A percentile compares a stretch with the other conserved stretches of the same genome.
Conservation (phyloP, 2,797 vertebrate species). For the Melanogrammus aeglefinus region DNA sequence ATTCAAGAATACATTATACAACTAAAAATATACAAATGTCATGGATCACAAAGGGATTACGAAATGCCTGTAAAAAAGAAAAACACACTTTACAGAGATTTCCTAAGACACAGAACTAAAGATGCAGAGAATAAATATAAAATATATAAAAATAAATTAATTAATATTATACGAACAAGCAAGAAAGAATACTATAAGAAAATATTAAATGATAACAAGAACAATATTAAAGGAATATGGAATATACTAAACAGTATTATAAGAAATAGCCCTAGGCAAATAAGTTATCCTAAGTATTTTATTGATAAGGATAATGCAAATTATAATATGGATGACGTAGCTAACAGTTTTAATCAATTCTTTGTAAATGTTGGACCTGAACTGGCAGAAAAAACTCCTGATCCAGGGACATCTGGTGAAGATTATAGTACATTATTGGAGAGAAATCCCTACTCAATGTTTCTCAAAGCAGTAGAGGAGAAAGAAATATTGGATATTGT, state of each 20-base stretch:
- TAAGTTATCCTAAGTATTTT: neutral
- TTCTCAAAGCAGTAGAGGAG: neutral
- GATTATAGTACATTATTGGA: neutral
- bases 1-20: conserved; percentile 15
- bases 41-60: neutral
- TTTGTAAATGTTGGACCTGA: neutral
- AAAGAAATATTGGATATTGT: conserved; percentile 2
- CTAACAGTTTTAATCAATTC: neutral
- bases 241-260: neutral
- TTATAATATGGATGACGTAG: neutral
- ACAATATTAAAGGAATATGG: no score
- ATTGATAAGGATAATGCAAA: neutral
- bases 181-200: neutral
- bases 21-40: no score
- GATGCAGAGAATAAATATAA: no score
- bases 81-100: no score
- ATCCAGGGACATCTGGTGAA: no score
- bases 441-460: neutral
- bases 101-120: no score
- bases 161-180: neutral
- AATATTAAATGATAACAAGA: neutral
- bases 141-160: no score
- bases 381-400: neutral
- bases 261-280: no score
- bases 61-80: no score